phyloP scores from a whole-genome alignment of 2,888 invertebrate species.

The Dexiosoma caninum region DNA sequence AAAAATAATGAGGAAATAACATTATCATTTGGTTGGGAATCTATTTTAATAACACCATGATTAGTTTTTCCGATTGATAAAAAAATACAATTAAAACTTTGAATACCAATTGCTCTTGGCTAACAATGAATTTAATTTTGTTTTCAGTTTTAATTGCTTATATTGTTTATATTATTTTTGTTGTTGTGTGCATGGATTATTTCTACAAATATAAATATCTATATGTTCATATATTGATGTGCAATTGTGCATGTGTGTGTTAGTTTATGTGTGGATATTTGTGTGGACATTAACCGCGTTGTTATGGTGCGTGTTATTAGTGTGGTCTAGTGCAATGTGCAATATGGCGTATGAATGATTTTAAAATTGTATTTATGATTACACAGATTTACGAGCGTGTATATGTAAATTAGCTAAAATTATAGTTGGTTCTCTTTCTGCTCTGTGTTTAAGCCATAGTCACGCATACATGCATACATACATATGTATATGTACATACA shows the following conservation, averaged over 20 bases:
- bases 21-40: not conserved
- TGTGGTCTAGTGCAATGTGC: constrained; percentile 44
- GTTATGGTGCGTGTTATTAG: constrained; percentile 50
- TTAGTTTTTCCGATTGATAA: constrained; percentile 6
- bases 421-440: not conserved
- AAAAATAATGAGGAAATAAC: not conserved
- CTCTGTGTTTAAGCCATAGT: not conserved
- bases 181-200: not conserved
- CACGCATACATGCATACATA: not conserved
- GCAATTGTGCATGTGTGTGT: not conserved
- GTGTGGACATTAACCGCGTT: constrained; percentile 43
- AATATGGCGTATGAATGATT: constrained; percentile 54
- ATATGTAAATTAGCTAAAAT: constrained; percentile 43
- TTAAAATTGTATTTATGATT: constrained; percentile 9
- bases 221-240: not conserved
- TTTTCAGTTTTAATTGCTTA: constrained; percentile 20
- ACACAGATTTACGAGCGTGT: not conserved
- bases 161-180: constrained; percentile 19
- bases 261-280: constrained; percentile 5
- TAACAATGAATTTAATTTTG: not conserved
- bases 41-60: not conserved
- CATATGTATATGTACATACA: not conserved
- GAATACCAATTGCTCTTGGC: constrained; percentile 3
- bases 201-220: not conserved
- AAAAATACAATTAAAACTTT: not conserved